Base-by-base conservation (phyloP, 2,113 vertebrate genomes). In the Cromileptes altivelis region DNA sequence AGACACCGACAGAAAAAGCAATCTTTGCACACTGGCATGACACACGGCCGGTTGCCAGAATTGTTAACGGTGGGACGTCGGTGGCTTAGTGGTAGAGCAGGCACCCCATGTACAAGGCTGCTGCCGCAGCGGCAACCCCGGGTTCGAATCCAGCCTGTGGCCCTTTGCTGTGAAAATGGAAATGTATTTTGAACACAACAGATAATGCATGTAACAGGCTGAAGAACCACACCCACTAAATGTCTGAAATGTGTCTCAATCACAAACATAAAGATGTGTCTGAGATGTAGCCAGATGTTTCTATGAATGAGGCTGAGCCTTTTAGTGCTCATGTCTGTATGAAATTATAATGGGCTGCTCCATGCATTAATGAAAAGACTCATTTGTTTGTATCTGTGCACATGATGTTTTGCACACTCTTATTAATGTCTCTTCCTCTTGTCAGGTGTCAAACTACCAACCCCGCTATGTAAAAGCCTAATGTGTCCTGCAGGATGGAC, bases 401-500 rank as follows among this genome's bases (percentile, higher is more conserved):
- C 45, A 3, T 40, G 17, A 57, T 45, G 33, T 40, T 25, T 23
- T 40, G 17, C 18, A 62, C 11, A 8, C 6, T 27, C 40, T 60
- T 27, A 30, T 19, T 50, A 6, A 14, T 4, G 13, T 18, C 27
- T 55, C 62, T 9, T 49, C 47, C 8, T 40, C 23, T 40, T 18
- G 25, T 53, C 33, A 18, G 37, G 33, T 37, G 9, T 56, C 49
- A 71, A 64, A 58, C 61, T 33, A 73, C 27, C 53, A 27, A n/a
- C n/a, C 8, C 12, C 13, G 19, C 63, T 68, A 27, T 6, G 47
- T 58, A 42, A 21, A 47, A 60, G 37, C 37, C 18, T 15, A 9
- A 50, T 62, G 30, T 61, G 56, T 75, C 55, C 27, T 57, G 75
- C 63, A 78, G 82, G 77, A 85, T 8, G 65, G 64, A 68, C 9